Evolutionary conservation across 2,113 vertebrate species (phyloP).

Genomic region (Silurus glanis): DNA sequence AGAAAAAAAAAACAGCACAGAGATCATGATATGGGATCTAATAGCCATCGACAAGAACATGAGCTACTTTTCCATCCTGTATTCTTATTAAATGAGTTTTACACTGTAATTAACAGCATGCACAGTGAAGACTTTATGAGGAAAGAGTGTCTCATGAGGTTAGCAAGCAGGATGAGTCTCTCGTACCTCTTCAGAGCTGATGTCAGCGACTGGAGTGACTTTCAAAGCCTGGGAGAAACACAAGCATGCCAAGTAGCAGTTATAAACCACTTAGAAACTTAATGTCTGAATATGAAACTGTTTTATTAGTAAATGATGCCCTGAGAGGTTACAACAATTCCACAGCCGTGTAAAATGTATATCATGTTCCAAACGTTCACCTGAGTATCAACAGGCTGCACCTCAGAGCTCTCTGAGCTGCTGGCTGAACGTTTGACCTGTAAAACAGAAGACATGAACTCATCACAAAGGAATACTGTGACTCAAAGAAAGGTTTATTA

Average conservation of each 20-base stretch:
- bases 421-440: constrained; percentile 64
- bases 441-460: constrained; percentile 8
- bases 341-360: not conserved
- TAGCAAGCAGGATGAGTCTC: constrained; percentile 22
- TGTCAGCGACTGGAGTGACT: constrained; percentile 56
- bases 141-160: constrained; percentile 17
- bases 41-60: not conserved
- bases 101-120: constrained; percentile 1
- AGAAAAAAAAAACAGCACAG: not conserved
- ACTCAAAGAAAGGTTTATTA: not conserved
- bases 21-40: not conserved
- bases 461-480: not conserved
- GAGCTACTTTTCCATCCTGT: not conserved
- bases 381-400: constrained; percentile 59
- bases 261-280: constrained; percentile 16
- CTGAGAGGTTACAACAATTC: not conserved
- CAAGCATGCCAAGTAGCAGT: not conserved
- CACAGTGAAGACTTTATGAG: constrained; percentile 1
- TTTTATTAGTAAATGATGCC: not conserved
- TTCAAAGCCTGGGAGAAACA: constrained; percentile 52
- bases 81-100: too few species aligned
- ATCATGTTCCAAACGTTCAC: not conserved
- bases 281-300: not conserved
- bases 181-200: constrained; percentile 67
- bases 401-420: constrained; percentile 76